These are phyloP conservation scores for Oryzias sinensis DNA, from an alignment of 2,797 vertebrate species.

Conservation along the genomic window DNA sequence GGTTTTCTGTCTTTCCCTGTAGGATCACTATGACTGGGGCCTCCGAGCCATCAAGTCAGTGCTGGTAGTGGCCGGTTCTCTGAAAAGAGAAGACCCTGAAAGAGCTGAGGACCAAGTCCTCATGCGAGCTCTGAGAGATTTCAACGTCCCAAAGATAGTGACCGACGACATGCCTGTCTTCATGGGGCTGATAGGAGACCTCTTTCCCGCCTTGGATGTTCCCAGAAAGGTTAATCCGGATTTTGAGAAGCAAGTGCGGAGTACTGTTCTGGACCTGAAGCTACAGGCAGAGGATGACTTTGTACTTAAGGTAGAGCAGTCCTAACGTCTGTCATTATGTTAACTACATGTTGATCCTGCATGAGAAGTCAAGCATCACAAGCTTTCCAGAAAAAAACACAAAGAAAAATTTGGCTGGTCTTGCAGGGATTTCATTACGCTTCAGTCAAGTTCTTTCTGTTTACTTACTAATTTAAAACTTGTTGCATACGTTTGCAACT, in stretches of 20 bases:
- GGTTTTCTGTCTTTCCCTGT: not conserved
- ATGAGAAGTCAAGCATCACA: too few species aligned
- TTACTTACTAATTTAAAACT: too few species aligned
- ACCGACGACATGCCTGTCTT: slow-evolving; percentile 93
- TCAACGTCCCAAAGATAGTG: slow-evolving; percentile 94
- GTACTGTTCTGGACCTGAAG: slow-evolving; percentile 86
- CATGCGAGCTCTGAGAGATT: slow-evolving; percentile 93
- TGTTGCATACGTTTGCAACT: too few species aligned
- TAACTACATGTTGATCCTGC: too few species aligned
- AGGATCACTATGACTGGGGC: slow-evolving; percentile 95
- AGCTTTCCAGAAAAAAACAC: too few species aligned
- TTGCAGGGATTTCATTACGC: too few species aligned
- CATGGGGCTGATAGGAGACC: slow-evolving; percentile 90
- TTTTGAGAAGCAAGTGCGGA: slow-evolving; percentile 86
- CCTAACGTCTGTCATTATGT: not conserved
- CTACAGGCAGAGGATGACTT: slow-evolving; percentile 95
- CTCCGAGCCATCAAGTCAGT: slow-evolving; percentile 95
- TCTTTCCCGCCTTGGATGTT: slow-evolving; percentile 90
- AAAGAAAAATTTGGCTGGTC: too few species aligned
- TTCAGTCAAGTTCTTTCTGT: too few species aligned
- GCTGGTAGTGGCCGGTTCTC: slow-evolving; percentile 90
- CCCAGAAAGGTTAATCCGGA: slow-evolving; percentile 85
- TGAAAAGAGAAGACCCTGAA: slow-evolving; percentile 87
- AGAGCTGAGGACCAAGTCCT: slow-evolving; percentile 92
- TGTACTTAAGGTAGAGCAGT: slow-evolving; percentile 88